Conservation (phyloP, 2,888 invertebrate species). For the Tetrapedia diversipes region DNA sequence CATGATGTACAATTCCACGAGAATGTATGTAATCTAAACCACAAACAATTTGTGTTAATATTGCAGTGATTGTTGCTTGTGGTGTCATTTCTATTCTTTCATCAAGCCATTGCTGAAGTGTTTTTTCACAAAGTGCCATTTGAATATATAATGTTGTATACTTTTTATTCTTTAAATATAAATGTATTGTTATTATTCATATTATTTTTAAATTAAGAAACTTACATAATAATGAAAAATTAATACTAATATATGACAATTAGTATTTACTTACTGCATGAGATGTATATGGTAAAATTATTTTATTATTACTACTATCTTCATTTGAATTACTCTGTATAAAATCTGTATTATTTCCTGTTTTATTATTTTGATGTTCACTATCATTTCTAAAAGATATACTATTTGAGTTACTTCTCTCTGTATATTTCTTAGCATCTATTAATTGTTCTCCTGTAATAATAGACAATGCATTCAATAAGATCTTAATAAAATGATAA, state of each 20-base stretch:
- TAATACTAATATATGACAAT: not conserved
- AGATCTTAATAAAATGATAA: conserved; percentile 62
- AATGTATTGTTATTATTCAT: not conserved
- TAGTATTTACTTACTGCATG: conserved; percentile 37
- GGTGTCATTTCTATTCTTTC: conserved; percentile 85
- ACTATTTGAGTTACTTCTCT: conserved; percentile 68
- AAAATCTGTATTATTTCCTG: conserved; percentile 33
- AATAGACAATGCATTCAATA: conserved; percentile 57
- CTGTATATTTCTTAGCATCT: conserved; percentile 37
- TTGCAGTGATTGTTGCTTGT: conserved; percentile 83
- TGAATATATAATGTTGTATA: conserved; percentile 91
- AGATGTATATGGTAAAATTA: conserved; percentile 67
- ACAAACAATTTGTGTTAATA: conserved; percentile 88
- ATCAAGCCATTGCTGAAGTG: conserved; percentile 90
- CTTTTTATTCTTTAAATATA: conserved; percentile 81
- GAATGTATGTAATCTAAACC: conserved; percentile 92
- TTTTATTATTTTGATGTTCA: conserved; percentile 27
- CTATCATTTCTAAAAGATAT: conserved; percentile 74
- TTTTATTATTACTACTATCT: conserved; percentile 62
- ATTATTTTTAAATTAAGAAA: not conserved
- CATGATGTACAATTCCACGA: conserved; percentile 91
- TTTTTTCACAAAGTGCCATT: conserved; percentile 91
- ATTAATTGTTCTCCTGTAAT: conserved; percentile 65
- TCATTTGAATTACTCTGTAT: too few species aligned
- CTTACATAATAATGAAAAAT: not conserved